Base-by-base conservation (phyloP, 1,140 invertebrate species). In the Musca vetustissima region DNA sequence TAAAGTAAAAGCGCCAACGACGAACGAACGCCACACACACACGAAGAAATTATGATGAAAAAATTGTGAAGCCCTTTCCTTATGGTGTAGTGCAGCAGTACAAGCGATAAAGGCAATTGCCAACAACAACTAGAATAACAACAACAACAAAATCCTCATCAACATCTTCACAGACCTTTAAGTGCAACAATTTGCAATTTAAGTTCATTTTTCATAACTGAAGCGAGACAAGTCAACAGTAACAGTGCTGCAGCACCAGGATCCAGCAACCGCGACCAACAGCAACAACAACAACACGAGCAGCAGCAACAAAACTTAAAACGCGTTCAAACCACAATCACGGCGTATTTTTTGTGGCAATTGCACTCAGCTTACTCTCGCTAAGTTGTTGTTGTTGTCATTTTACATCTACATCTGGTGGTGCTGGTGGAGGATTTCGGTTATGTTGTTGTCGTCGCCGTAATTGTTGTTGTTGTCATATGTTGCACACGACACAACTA, bases 181-280 rank as follows among this genome's bases (percentile, higher is more conserved):
- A 61, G 57, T 61, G 57, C 57, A 43, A 61, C 57, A 61, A 61
- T 61, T 61, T 61, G 36, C 57, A 61, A 61, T 61, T 61, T 61
- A 61, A 61, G 57, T 61, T 61, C 57, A 61, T 61, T 61, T 61
- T 36, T 61, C 57, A 61, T 61, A 61, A 61, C 32, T 61, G 28
- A 61, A 13, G 57, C 57, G 36, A 43, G 36, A 2, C 36, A 43
- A 43, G 36, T 43, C 36, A 43, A 43, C 36, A 43, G 36, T 43
- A 43, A 43, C 36, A 43, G 36, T 43, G 36, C 28, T 4, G 28
- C n/a, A n/a, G n/a, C n/a, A n/a, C n/a, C n/a, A n/a, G n/a, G n/a
- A n/a, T n/a, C n/a, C n/a, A n/a, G n/a, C n/a, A n/a, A n/a, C n/a
- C n/a, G n/a, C n/a, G n/a, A n/a, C n/a, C n/a, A n/a, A n/a, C 28